Base-by-base conservation (phyloP, 2,797 vertebrate species). In the Megalops cyprinoides region DNA sequence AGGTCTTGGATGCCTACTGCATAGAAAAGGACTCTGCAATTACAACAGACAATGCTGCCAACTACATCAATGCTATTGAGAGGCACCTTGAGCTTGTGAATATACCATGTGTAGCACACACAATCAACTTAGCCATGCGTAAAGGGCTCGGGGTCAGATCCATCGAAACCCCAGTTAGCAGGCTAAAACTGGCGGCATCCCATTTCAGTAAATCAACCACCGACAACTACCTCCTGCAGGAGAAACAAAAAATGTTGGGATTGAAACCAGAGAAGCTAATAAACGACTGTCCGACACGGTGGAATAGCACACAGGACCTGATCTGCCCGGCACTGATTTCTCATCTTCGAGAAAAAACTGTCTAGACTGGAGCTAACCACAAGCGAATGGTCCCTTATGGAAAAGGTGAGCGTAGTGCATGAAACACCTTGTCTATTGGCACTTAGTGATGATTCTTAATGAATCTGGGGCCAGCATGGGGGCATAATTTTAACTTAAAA, bases 261-360 rank as follows among this genome's bases (percentile, higher is more conserved):
- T 8, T 79, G 10, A 67, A 79, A 69, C 14, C 25, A 4, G 60
- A 67, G 25, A 62, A 67, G 58, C 77, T 79, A 4, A 53, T 79
- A 15, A 79, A 79, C 28, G 60, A 79, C 60, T 79, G 77, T 48
- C 77, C 77, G 4, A 79, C 60, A 9, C 42, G 77, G 2, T 51
- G 60, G 77, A 79, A 79, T 23, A 79, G 60, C 31, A 79, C 77
- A 28, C 78, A 78, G 15, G 58, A 78, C 8, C 78, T 78, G 58
- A 79, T 79, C 4, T 51, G 39, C n/a, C 60, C 37, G 20, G 48
- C 51, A 37, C 58, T 25, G 48, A 44, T 37, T 25, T 65, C 77
- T 65, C 18, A 67, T 78, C 39, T 78, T 78, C 0, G 77, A 44
- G 23, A 78, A 78, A 34, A 78, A 78, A 46, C 69, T 80, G 31